Percentiles rank a stretch among this genome's conserved stretches.
These are phyloP conservation scores for Sus scrofa DNA, from an alignment of 2,113 vertebrate species.

Conservation along the genomic window T2T-Sscrofa CM000822.6:6988501-6989000, in stretches of 20 bases:
- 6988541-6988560: not conserved
- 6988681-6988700: not conserved
- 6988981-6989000: not conserved
- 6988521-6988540: not conserved
- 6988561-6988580: not conserved
- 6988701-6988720: not conserved
- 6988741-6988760: not conserved
- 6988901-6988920: fast-evolving
- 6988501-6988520: not conserved
- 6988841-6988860: not conserved
- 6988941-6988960: not conserved
- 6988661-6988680: not conserved
- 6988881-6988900: not conserved
- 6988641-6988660: not conserved
- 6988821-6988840: not conserved
- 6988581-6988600: not conserved
- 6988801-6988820: not conserved
- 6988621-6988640: not conserved
- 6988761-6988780: not conserved
- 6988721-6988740: not conserved
- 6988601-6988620: not conserved
- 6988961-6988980: fast-evolving
- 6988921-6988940: not conserved
- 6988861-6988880: no score
- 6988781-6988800: not conserved